phyloP scores from a whole-genome alignment of 2,113 vertebrate genomes.

The Trichomycterus rosablanca region DNA sequence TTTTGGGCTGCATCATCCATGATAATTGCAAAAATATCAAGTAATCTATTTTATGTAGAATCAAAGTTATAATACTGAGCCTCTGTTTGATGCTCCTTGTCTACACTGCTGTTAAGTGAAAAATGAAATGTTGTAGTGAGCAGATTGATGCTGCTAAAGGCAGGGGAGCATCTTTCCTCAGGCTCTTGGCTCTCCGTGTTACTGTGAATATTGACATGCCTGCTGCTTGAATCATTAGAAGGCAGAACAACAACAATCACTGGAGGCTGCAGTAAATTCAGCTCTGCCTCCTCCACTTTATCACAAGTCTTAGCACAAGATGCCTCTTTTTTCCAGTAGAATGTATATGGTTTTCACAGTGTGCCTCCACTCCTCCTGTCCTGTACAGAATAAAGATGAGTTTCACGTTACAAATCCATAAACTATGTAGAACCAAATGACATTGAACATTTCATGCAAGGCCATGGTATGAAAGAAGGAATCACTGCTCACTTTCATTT shows the following conservation, averaged over 20 bases:
- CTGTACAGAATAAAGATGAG: background rate
- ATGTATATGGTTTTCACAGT: constrained; percentile 7
- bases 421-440: background rate
- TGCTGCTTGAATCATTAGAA: constrained; percentile 59
- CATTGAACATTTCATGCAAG: background rate
- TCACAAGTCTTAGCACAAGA: constrained; percentile 11
- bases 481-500: too few species aligned
- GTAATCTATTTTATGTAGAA: constrained; percentile 33
- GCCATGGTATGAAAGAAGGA: too few species aligned
- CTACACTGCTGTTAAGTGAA: constrained; percentile 37
- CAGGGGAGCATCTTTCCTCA: constrained; percentile 28
- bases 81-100: constrained; percentile 18
- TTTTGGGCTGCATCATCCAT: background rate
- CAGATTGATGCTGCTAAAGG: constrained; percentile 31
- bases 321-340: constrained; percentile 26
- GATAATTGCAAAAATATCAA: too few species aligned
- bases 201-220: constrained; percentile 46
- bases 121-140: constrained; percentile 35
- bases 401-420: background rate
- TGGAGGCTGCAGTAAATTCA: constrained; percentile 64
- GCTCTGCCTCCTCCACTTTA: constrained; percentile 38
- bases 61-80: constrained; percentile 19
- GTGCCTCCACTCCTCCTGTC: background rate
- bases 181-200: constrained; percentile 34
- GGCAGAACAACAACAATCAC: constrained; percentile 64